phyloP scores from a whole-genome alignment of 2,113 vertebrate species.

The Thalassarche chlororhynchos region DNA sequence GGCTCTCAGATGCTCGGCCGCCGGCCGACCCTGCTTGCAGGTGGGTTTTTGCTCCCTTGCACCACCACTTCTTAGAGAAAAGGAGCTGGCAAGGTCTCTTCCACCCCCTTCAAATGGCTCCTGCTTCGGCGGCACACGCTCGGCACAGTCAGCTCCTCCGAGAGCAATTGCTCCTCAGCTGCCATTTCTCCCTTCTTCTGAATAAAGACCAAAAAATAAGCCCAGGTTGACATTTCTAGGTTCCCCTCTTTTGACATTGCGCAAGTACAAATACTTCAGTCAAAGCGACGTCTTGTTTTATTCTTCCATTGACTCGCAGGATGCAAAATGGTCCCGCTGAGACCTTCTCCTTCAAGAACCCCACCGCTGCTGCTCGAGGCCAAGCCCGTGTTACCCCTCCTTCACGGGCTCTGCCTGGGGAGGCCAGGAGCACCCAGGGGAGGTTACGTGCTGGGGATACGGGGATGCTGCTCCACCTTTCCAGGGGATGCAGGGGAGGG shows the following conservation, averaged over 20 bases:
- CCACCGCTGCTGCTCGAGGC: background rate
- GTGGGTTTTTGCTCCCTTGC: background rate
- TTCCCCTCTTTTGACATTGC: accelerated
- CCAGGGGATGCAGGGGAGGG: background rate
- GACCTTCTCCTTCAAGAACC: background rate
- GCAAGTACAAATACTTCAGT: background rate
- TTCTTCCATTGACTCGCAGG: background rate
- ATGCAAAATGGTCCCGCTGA: background rate
- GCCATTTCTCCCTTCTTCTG: background rate
- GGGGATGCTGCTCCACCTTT: background rate
- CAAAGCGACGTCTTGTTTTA: background rate
- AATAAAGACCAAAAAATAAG: background rate
- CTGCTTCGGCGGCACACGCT: background rate
- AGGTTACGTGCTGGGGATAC: accelerated
- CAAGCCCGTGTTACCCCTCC: background rate
- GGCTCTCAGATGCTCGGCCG: background rate
- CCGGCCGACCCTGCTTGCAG: accelerated
- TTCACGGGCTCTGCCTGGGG: background rate
- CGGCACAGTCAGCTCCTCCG: background rate
- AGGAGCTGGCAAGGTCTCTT: background rate
- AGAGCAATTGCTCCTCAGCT: background rate
- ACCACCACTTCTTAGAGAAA: background rate
- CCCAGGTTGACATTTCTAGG: background rate
- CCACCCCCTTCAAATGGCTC: background rate
- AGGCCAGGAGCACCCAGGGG: background rate